Percentiles rank a stretch among this genome's conserved stretches.
phyloP scores from a whole-genome alignment of 2,888 invertebrate species.

The Muscina levida region DNA sequence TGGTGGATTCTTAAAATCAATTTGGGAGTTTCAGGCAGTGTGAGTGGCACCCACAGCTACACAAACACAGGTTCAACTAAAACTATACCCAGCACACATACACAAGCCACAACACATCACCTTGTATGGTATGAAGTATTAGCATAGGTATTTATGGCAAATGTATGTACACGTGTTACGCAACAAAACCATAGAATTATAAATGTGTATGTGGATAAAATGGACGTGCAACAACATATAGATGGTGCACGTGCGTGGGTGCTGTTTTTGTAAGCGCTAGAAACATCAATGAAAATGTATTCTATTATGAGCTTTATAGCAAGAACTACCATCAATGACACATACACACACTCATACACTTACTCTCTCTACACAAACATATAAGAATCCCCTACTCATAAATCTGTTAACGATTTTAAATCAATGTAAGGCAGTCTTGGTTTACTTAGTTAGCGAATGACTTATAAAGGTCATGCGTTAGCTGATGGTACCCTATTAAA shows the following conservation, averaged over 20 bases:
- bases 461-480: too few species aligned
- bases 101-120: background rate
- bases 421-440: conserved; percentile 16
- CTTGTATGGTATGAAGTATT: background rate
- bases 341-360: too few species aligned
- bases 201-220: background rate
- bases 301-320: conserved; percentile 10
- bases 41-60: conserved; percentile 11
- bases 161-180: conserved; percentile 7
- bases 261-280: too few species aligned
- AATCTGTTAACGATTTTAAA: conserved; percentile 3
- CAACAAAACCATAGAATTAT: background rate
- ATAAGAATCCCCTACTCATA: background rate
- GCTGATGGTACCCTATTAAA: too few species aligned
- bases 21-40: conserved; percentile 37
- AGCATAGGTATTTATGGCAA: background rate
- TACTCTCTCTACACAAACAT: background rate
- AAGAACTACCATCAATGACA: too few species aligned
- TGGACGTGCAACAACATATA: background rate
- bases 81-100: conserved; percentile 11
- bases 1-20: conserved; percentile 37
- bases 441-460: too few species aligned
- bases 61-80: conserved; percentile 19
- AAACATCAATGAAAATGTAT: conserved; percentile 10
- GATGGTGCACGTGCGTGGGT: background rate